A percentile compares a stretch with the other conserved stretches of the same genome.
Evolutionary conservation across 2,888 invertebrate genomes (phyloP).

Genomic region (Altica lythri): DNA sequence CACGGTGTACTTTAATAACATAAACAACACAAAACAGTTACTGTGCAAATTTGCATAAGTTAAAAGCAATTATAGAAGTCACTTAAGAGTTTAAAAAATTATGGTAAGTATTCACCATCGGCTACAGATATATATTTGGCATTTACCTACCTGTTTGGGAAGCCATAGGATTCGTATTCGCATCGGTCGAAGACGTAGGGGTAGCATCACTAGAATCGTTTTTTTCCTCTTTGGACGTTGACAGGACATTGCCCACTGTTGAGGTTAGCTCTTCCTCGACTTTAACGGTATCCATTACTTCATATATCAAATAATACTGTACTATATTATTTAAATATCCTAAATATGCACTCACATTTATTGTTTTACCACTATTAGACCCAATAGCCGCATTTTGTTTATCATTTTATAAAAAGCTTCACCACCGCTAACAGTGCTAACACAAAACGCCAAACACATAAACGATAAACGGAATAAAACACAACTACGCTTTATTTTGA

Average conservation of each 20-base stretch:
- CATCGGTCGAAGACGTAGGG: slow-evolving; percentile 54
- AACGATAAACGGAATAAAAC: slow-evolving; percentile 7
- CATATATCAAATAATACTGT: slow-evolving; percentile 9
- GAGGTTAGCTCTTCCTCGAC: slow-evolving; percentile 49
- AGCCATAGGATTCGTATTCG: slow-evolving; percentile 40
- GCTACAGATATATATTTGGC: slow-evolving; percentile 1
- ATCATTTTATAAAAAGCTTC: slow-evolving; percentile 23
- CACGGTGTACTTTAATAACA: no score
- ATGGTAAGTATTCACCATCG: no score
- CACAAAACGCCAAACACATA: slow-evolving; percentile 21
- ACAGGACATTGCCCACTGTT: slow-evolving; percentile 50
- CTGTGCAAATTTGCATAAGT: no score
- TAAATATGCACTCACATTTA: slow-evolving; percentile 1
- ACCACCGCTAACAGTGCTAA: slow-evolving; percentile 8
- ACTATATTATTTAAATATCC: background rate
- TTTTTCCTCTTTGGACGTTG: slow-evolving; percentile 49
- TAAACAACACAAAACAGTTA: no score
- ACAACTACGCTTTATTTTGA: slow-evolving; percentile 20
- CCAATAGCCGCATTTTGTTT: slow-evolving; percentile 20
- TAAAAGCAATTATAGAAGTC: no score
- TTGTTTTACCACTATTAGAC: slow-evolving; percentile 5
- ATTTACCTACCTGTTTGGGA: slow-evolving; percentile 41
- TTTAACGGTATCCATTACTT: slow-evolving; percentile 25
- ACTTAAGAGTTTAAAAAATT: no score
- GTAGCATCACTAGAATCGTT: slow-evolving; percentile 50